Evolutionary conservation across 2,888 invertebrate species (phyloP).

Genomic region (Acrobeloides nanus): DNA sequence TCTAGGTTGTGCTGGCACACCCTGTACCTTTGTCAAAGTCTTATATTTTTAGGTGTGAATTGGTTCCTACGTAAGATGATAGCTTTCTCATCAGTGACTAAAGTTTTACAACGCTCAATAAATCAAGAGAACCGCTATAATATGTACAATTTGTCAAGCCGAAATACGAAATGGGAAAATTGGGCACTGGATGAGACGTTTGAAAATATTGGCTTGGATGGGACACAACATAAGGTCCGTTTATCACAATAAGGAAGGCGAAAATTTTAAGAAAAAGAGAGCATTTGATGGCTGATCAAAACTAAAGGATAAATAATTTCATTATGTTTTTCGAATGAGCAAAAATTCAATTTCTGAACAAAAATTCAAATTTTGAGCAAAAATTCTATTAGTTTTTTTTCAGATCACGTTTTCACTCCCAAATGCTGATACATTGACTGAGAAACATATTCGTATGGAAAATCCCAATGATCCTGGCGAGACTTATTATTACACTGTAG

Average conservation of each 20-base stretch:
- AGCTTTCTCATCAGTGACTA: slow-evolving; percentile 43
- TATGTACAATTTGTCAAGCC: slow-evolving; percentile 43
- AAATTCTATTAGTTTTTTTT: slow-evolving; percentile 15
- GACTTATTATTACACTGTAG: slow-evolving; percentile 45
- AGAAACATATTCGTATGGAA: slow-evolving; percentile 46
- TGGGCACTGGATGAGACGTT: slow-evolving; percentile 44
- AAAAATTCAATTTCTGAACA: no score
- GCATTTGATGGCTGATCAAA: no score
- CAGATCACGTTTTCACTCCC: slow-evolving; percentile 44
- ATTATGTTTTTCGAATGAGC: no score
- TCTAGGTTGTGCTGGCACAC: background rate
- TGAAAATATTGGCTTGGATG: slow-evolving; percentile 47
- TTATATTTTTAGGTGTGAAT: background rate
- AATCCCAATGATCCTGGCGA: slow-evolving; percentile 44
- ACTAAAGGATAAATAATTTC: no score
- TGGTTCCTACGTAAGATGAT: slow-evolving; percentile 37
- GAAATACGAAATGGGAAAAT: slow-evolving; percentile 36
- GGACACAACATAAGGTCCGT: slow-evolving; percentile 33
- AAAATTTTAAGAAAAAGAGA: no score
- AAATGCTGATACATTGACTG: slow-evolving; percentile 32
- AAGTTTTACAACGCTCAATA: slow-evolving; percentile 26
- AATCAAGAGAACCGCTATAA: slow-evolving; percentile 30
- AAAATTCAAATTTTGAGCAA: no score
- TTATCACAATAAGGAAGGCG: no score
- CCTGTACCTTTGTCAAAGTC: background rate